A percentile compares a stretch with the other conserved stretches of the same genome.
These are phyloP conservation scores for Brachynemurus nebulosus DNA, from an alignment of 2,888 invertebrate species.

Conservation along the genomic window DNA sequence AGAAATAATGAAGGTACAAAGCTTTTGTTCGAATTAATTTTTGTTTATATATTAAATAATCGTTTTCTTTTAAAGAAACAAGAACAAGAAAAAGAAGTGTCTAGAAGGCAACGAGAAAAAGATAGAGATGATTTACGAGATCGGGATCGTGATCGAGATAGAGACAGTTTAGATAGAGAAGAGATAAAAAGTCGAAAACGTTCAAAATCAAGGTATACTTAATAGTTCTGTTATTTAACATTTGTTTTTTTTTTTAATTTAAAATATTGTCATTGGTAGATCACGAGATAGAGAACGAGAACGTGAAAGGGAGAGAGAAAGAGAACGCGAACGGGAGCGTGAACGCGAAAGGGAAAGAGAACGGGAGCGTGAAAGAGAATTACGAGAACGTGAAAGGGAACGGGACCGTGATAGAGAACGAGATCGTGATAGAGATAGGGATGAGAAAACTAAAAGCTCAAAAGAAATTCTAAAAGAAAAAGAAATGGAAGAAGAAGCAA, in stretches of 20 bases:
- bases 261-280: not conserved
- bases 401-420: slow-evolving; percentile 49
- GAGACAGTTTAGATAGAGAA: slow-evolving; percentile 9
- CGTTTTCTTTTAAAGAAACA: slow-evolving; percentile 51
- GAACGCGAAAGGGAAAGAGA: slow-evolving; percentile 33
- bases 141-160: slow-evolving; percentile 18
- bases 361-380: slow-evolving; percentile 30
- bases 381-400: slow-evolving; percentile 32
- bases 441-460: slow-evolving; percentile 36
- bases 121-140: slow-evolving; percentile 20
- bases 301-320: slow-evolving; percentile 32
- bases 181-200: slow-evolving; percentile 24
- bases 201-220: slow-evolving; percentile 35
- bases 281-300: slow-evolving; percentile 25
- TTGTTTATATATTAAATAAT: not conserved
- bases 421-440: slow-evolving; percentile 38
- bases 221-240: not conserved
- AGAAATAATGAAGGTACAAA: slow-evolving; percentile 86
- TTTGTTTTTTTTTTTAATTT: not conserved
- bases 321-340: slow-evolving; percentile 33
- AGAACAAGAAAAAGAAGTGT: slow-evolving; percentile 57
- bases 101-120: slow-evolving; percentile 33
- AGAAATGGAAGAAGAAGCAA: slow-evolving; percentile 82
- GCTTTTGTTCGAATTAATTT: not conserved
- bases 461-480: slow-evolving; percentile 58